These are phyloP conservation scores for Aelia acuminata DNA, from an alignment of 2,888 invertebrate species.

Conservation along the genomic window DNA sequence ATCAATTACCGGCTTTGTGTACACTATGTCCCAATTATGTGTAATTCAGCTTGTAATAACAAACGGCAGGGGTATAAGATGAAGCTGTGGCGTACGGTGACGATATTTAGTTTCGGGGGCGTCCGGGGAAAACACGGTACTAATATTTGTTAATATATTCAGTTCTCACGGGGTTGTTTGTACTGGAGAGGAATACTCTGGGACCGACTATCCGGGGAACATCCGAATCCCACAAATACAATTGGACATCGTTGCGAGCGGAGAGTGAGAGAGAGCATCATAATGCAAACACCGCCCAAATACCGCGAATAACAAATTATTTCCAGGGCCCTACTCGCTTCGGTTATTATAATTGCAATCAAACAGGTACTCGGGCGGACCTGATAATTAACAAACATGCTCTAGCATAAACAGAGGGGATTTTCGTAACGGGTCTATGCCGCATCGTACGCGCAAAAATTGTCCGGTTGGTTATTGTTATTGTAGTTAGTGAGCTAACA, in stretches of 20 bases:
- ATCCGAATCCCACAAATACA: slow-evolving; percentile 49
- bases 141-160: slow-evolving; percentile 56
- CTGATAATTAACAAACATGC: slow-evolving; percentile 42
- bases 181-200: background rate
- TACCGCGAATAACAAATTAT: slow-evolving; percentile 54
- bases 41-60: slow-evolving; percentile 8
- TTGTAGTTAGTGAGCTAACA: background rate
- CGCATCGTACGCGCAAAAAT: background rate
- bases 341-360: slow-evolving; percentile 54
- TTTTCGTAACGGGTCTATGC: background rate
- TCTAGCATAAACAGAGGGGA: slow-evolving; percentile 39
- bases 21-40: background rate
- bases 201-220: background rate
- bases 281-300: slow-evolving; percentile 31
- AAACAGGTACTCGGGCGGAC: slow-evolving; percentile 25
- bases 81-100: background rate
- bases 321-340: background rate
- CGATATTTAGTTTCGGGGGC: background rate
- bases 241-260: slow-evolving; percentile 42
- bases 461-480: slow-evolving; percentile 1
- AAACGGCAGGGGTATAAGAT: background rate
- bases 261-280: background rate
- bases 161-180: slow-evolving; percentile 45
- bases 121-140: slow-evolving; percentile 14
- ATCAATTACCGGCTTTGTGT: background rate